Conservation (phyloP, 2,797 vertebrate species). For the Prunella strophiata region DNA sequence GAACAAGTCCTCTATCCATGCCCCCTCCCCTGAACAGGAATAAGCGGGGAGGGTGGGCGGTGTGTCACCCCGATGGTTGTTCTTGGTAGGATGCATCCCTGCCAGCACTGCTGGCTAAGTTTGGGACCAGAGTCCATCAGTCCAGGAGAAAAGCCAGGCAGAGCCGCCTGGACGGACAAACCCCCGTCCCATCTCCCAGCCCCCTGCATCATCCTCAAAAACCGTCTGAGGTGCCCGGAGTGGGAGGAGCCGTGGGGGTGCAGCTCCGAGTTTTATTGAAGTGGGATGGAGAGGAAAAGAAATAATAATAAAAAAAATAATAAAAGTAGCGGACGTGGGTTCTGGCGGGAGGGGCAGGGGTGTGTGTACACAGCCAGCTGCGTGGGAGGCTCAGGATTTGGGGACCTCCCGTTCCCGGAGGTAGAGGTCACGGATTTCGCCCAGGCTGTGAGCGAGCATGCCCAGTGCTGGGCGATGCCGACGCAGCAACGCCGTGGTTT, state of each 20-base stretch:
- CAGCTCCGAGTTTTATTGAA: constrained; percentile 8
- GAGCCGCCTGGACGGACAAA: not conserved
- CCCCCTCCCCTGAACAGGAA: not conserved
- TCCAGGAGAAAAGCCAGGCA: not conserved
- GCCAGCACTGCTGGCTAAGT: not conserved
- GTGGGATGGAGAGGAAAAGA: not conserved
- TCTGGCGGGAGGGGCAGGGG: not conserved
- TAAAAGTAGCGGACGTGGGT: not conserved
- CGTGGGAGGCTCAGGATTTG: constrained; percentile 7
- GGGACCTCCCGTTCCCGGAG: constrained; percentile 12
- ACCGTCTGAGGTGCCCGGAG: fast-evolving
- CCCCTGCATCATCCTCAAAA: not conserved
- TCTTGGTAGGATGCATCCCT: not conserved
- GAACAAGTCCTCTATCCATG: not conserved
- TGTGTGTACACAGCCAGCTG: constrained; percentile 49
- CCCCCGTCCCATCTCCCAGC: not conserved
- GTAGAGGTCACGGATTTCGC: constrained; percentile 37
- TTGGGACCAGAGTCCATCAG: not conserved
- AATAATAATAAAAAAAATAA: not conserved
- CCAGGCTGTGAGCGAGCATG: not conserved
- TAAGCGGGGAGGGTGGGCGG: fast-evolving
- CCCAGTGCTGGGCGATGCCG: not conserved
- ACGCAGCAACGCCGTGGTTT: not conserved
- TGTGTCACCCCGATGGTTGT: not conserved
- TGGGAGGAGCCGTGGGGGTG: not conserved